Base-by-base conservation (phyloP, 2,113 vertebrate species). In the Sebastes schlegelii region DNA sequence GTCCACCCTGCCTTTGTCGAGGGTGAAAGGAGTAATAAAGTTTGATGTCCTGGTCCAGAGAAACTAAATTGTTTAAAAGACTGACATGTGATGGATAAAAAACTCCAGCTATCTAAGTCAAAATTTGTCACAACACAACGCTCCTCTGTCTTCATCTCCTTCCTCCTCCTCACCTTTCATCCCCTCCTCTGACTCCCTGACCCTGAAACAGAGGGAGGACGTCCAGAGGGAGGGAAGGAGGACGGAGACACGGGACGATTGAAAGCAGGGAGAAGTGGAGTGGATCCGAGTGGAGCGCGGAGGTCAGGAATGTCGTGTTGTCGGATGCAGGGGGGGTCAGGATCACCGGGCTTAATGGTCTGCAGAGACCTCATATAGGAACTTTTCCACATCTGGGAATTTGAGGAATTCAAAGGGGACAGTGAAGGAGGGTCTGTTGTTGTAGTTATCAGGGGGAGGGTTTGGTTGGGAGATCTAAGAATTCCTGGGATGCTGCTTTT, bases 321-420 rank as follows among this genome's bases (percentile, higher is more conserved):
- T 60, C 0, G 54, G 74, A 74, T 46, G 74, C 68, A 48, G 61
- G 88, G 61, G 40, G 64, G 40, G 79, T 80, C 71, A 9, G 21
- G 74, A 88, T 86, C 80, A 66, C 79, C 43, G 77, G 68, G 78
- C 77, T 68, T 75, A 84, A 77, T 83, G 81, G 76, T 81, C 81
- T 72, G 79, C 23, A 64, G 57, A 74, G 70, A 79, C 23, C 57
- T 84, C 65, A 64, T 73, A 57, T 54, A 48, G 60, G 58, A 67
- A 63, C 76, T 82, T 88, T 87, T 64, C 73, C 61, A 48, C 69
- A 84, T 86, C 46, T 9, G 57, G 67, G 90, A 90, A 86, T 92
- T 13, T 62, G 26, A 69, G 74, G 83, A 90, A 91, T 90, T 55
- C 55, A 69, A 14, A 67, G 62, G 51, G 66, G 52, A 85, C 69